Evolutionary conservation across 1,140 invertebrate genomes (phyloP).

Genomic region (Camponotus pennsylvanicus): DNA sequence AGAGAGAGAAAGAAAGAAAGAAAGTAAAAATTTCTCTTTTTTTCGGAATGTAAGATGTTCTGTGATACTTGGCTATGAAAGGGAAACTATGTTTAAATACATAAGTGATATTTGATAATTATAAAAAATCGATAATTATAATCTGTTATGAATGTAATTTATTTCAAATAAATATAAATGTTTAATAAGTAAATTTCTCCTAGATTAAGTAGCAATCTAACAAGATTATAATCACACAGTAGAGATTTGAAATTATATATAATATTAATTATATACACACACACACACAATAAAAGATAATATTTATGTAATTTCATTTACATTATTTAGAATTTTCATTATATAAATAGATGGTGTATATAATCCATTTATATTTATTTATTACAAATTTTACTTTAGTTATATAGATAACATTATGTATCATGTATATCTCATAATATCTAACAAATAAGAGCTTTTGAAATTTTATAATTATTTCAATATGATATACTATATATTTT

Average conservation of each 20-base stretch:
- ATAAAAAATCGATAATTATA: not conserved
- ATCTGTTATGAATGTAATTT: not conserved
- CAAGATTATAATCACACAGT: conserved; percentile 9
- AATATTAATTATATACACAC: not conserved
- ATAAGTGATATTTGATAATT: conserved; percentile 19
- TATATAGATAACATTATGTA: conserved; percentile 13
- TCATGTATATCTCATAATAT: not conserved
- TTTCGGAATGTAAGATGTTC: conserved; percentile 59
- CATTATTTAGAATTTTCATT: not conserved
- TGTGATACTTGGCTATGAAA: conserved; percentile 75
- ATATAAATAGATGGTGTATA: conserved; percentile 1
- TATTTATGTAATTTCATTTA: not conserved
- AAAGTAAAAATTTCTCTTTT: conserved; percentile 61
- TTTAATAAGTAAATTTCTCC: conserved; percentile 2
- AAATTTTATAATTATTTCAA: too few species aligned
- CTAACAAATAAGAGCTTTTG: too few species aligned
- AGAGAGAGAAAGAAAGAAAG: not conserved
- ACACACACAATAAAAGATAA: not conserved
- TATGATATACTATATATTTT: too few species aligned
- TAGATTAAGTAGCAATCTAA: not conserved
- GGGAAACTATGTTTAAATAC: conserved; percentile 50
- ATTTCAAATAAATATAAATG: conserved; percentile 24
- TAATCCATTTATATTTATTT: not conserved
- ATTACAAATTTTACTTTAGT: not conserved
- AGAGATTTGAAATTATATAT: conserved; percentile 12